Percentiles rank a stretch among this genome's conserved stretches.
phyloP scores from a whole-genome alignment of 2,797 vertebrate species.

The Pipistrellus pipistrellus region DNA sequence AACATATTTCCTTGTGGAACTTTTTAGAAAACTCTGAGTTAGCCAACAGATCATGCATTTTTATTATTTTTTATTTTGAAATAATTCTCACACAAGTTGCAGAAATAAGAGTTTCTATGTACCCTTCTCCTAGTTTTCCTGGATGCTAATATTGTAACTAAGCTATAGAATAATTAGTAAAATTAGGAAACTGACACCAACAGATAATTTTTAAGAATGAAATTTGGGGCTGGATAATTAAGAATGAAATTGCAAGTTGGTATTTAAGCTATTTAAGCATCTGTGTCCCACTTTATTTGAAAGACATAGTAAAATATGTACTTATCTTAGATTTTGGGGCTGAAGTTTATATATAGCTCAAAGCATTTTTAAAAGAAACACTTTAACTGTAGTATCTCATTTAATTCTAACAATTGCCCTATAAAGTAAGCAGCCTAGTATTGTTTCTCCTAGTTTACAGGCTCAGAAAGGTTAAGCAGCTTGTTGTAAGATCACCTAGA shows the following conservation, averaged over 20 bases:
- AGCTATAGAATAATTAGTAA: neutral
- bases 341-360: slow-evolving; percentile 23
- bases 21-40: slow-evolving; percentile 51
- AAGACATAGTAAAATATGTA: neutral
- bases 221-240: slow-evolving; percentile 30
- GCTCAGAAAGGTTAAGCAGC: neutral
- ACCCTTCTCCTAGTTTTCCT: neutral
- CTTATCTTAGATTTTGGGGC: neutral
- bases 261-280: neutral
- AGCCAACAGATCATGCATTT: neutral
- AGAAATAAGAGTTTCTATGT: slow-evolving; percentile 42
- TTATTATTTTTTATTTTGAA: slow-evolving; percentile 4
- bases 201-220: slow-evolving; percentile 45
- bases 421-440: neutral
- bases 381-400: slow-evolving; percentile 3
- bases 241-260: slow-evolving; percentile 18
- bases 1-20: slow-evolving; percentile 2
- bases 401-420: neutral
- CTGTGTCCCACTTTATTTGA: neutral
- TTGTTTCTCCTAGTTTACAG: slow-evolving; percentile 4
- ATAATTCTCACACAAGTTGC: slow-evolving; percentile 22
- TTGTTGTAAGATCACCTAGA: neutral
- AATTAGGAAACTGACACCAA: neutral
- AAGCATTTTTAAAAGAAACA: neutral
- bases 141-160: neutral